Evolutionary conservation across 1,140 invertebrate genomes (phyloP).

Genomic region (Zaprionus ghesquierei): DNA sequence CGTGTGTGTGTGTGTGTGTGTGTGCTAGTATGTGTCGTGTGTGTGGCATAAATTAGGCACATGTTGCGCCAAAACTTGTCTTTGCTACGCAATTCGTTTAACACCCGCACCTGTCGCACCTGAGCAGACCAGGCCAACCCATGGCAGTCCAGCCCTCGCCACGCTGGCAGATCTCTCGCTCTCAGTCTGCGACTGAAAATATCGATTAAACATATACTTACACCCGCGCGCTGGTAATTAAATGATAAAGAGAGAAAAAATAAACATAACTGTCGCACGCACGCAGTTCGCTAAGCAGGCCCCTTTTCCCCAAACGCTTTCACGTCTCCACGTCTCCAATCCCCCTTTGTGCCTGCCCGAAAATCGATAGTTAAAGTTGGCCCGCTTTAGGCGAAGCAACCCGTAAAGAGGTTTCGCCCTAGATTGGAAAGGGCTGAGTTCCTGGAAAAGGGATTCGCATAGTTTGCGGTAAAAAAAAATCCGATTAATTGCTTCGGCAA

Average conservation of each 20-base stretch:
- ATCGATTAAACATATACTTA: constrained; percentile 33
- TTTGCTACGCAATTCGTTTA: constrained; percentile 19
- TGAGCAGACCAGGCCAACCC: neutral
- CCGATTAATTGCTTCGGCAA: constrained; percentile 1
- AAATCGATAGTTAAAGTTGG: constrained; percentile 55
- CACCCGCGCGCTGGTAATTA: constrained; percentile 24
- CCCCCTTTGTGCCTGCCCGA: neutral
- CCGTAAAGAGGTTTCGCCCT: neutral
- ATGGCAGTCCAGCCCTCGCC: neutral
- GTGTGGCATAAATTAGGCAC: constrained; percentile 41
- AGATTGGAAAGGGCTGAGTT: neutral
- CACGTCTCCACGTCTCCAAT: too few relatives aligned
- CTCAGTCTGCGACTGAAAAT: constrained; percentile 10
- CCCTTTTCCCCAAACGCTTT: neutral
- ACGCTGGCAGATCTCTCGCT: neutral
- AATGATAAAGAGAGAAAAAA: constrained; percentile 23
- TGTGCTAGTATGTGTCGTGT: neutral
- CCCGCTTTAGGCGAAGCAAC: constrained; percentile 3
- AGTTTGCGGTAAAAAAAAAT: neutral
- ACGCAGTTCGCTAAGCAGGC: constrained; percentile 24
- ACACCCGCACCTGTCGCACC: constrained; percentile 1
- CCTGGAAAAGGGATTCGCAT: neutral
- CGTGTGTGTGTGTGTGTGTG: neutral
- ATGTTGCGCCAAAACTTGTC: constrained; percentile 43
- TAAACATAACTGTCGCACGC: constrained; percentile 26